Percentiles rank a stretch among this genome's conserved stretches.
Evolutionary conservation across 1,140 invertebrate genomes (phyloP).

Genomic region (Drosophila subpulchrella): DNA sequence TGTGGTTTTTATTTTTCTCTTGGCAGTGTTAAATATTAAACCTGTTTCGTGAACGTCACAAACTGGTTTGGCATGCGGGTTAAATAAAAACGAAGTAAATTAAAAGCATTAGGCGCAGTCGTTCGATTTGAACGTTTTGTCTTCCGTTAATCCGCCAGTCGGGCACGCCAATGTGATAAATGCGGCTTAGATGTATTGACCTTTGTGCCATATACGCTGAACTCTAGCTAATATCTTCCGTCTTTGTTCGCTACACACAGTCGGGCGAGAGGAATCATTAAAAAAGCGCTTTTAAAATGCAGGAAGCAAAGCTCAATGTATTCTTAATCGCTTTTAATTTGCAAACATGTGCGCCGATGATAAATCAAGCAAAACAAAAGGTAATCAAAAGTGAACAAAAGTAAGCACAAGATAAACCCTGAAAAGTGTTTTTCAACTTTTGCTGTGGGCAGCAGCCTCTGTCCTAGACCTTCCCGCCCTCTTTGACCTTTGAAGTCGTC

Average conservation of each 20-base stretch:
- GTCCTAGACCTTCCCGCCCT: slow-evolving; percentile 18
- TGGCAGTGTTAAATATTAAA: slow-evolving; percentile 21
- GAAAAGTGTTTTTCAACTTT: slow-evolving; percentile 37
- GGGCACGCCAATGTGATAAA: slow-evolving; percentile 6
- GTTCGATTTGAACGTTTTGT: slow-evolving; percentile 24
- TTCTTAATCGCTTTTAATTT: slow-evolving; percentile 58
- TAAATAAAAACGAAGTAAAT: slow-evolving; percentile 26
- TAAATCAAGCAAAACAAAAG: slow-evolving; percentile 43
- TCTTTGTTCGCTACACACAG: slow-evolving; percentile 27
- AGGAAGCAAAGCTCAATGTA: slow-evolving; percentile 53
- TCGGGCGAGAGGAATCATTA: slow-evolving; percentile 36
- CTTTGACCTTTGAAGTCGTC: slow-evolving; percentile 19
- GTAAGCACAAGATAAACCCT: slow-evolving; percentile 19
- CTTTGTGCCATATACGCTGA: slow-evolving; percentile 50
- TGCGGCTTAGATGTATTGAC: slow-evolving; percentile 29
- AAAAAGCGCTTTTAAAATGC: slow-evolving; percentile 31
- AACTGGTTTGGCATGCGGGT: slow-evolving; percentile 19
- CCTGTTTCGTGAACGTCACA: slow-evolving; percentile 31
- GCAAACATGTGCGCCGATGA: slow-evolving; percentile 34
- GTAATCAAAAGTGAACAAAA: slow-evolving; percentile 18
- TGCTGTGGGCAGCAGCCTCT: background rate
- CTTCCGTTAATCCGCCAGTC: slow-evolving; percentile 32
- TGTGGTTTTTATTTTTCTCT: slow-evolving; percentile 11
- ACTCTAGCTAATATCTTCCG: slow-evolving; percentile 45
- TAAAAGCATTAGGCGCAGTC: slow-evolving; percentile 13